A percentile compares a stretch with the other conserved stretches of the same genome.
These are phyloP conservation scores for Achatina immaculata DNA, from an alignment of 1,140 invertebrate species.

Conservation along the genomic window DNA sequence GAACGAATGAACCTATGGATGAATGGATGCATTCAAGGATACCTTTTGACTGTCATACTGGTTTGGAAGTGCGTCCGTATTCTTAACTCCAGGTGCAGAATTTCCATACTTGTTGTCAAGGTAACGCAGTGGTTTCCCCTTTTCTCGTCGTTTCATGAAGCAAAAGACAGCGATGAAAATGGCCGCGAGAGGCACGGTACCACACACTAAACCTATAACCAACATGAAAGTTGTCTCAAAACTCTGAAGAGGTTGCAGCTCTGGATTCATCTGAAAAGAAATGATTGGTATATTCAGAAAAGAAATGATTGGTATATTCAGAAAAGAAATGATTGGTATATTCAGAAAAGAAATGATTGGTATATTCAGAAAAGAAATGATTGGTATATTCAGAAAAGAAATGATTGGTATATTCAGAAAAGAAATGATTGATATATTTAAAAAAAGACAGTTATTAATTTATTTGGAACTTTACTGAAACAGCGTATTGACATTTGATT, in stretches of 20 bases:
- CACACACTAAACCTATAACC: slow-evolving; percentile 40
- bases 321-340: too few species aligned
- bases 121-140: slow-evolving; percentile 31
- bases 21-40: background rate
- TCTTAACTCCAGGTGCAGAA: background rate
- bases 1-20: too few species aligned
- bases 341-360: too few species aligned
- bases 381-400: too few species aligned
- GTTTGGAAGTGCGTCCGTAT: background rate
- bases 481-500: too few species aligned
- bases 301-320: too few species aligned
- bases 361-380: too few species aligned
- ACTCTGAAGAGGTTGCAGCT: background rate
- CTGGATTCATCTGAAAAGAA: slow-evolving; percentile 25
- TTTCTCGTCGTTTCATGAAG: slow-evolving; percentile 35
- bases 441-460: too few species aligned
- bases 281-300: too few species aligned
- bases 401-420: too few species aligned
- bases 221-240: slow-evolving; percentile 23
- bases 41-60: slow-evolving; percentile 10
- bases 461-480: too few species aligned
- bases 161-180: slow-evolving; percentile 36
- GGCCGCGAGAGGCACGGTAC: slow-evolving; percentile 33
- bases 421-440: too few species aligned
- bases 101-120: slow-evolving; percentile 31